Base-by-base conservation (phyloP, 23 tunicate genomes). In the Phallusia fumigata region DNA sequence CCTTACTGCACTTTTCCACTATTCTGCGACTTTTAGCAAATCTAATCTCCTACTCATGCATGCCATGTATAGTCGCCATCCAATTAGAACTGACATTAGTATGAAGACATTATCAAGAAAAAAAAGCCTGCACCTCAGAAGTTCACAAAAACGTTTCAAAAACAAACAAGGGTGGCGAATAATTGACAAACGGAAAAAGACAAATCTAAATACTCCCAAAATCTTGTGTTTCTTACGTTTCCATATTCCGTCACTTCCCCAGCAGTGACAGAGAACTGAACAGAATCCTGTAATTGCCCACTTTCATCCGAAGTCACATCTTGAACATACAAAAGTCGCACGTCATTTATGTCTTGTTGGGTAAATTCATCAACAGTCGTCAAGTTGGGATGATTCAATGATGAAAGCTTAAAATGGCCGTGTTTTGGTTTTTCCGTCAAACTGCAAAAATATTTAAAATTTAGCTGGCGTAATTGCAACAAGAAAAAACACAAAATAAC, bases 301-400 rank as follows among this genome's bases (percentile, higher is more conserved):
- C 69, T 58, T 8, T 24, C 69, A 58, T 13, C 53, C 10, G 83
- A 75, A 15, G 88, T 74, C 21, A 75, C 86, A 64, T 64, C 83
- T 65, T 94, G 93, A 0, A 44, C 50, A 75, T 89, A 94, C 15
- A 36, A 19, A 33, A 94, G 33, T 35, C 51, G 21, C 18, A 52
- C 35, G 21, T 89, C 76, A 45, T 80, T 77, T 6, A 94, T 64
- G 47, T 89, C 86, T 13, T 64, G 79, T 69, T 94, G 98, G 0
- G 94, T 89, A 75, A 94, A 89, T 18, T 40, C 52, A 33, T 83
- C 0, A 2, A 88, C 87, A 8, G 81, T 21, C 26, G 69, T 58
- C 8, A 24, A 6, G 13, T 69, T 31, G 26, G 35, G 21, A 24
- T 8, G 35, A 11, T 26, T 52, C 33, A 0, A 64, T 73, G 49